These are phyloP conservation scores for Troides helena DNA, from an alignment of 2,888 invertebrate genomes.

Conservation along the genomic window DNA sequence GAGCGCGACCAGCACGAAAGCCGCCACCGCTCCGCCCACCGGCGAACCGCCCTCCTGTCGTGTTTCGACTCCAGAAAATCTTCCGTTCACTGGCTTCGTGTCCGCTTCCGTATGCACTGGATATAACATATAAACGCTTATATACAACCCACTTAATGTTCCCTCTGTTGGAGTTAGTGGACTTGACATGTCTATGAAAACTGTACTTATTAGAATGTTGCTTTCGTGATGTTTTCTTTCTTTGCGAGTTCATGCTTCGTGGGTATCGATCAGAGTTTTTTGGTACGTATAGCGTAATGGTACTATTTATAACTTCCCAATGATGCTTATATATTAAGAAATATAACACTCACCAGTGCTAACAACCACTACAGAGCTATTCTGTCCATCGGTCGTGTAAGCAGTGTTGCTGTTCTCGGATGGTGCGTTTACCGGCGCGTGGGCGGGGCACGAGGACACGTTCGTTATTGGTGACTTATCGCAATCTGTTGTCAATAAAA, in stretches of 20 bases:
- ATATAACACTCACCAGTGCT: constrained; percentile 24
- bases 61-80: constrained; percentile 26
- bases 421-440: constrained; percentile 33
- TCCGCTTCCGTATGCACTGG: constrained; percentile 32
- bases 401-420: constrained; percentile 45
- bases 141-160: not conserved
- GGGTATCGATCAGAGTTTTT: too few relatives aligned
- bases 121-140: not conserved
- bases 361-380: constrained; percentile 43
- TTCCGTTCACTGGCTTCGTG: constrained; percentile 21
- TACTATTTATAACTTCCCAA: too few relatives aligned
- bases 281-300: too few relatives aligned
- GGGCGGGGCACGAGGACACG: constrained; percentile 43
- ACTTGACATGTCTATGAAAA: too few relatives aligned
- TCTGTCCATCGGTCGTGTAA: constrained; percentile 53
- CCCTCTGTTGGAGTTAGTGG: not conserved
- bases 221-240: too few relatives aligned
- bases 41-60: constrained; percentile 40
- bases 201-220: too few relatives aligned
- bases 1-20: constrained; percentile 85
- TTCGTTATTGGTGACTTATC: constrained; percentile 53
- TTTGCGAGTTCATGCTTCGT: too few relatives aligned
- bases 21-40: constrained; percentile 79
- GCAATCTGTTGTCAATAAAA: constrained; percentile 46
- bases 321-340: not conserved